Evolutionary conservation across 2,888 invertebrate genomes (phyloP).

Genomic region (Philhelius pedissequus): DNA sequence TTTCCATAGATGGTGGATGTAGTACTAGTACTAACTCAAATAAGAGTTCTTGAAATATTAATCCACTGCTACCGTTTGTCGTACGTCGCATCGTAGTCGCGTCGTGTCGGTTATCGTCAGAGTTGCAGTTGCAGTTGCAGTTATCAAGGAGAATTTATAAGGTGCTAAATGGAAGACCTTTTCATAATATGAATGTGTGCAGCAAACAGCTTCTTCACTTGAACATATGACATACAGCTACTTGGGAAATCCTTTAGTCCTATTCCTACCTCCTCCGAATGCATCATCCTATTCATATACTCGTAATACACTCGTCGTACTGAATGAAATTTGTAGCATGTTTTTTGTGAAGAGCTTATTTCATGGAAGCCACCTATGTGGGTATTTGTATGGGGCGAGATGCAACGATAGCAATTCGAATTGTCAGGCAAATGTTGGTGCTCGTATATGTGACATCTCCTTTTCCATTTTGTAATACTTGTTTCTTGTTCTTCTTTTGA

Average conservation of each 20-base stretch:
- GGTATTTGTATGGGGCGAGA: background rate
- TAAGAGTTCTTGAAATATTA: constrained; percentile 20
- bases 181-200: constrained; percentile 16
- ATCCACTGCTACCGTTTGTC: constrained; percentile 1
- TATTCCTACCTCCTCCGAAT: constrained; percentile 8
- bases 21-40: background rate
- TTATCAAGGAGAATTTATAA: constrained; percentile 59
- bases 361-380: background rate
- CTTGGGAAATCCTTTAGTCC: constrained; percentile 38
- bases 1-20: background rate
- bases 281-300: background rate
- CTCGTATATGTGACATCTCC: constrained; percentile 10
- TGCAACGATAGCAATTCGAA: constrained; percentile 42
- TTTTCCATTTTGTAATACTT: background rate
- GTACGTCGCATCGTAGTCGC: background rate
- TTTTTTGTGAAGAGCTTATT: background rate
- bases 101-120: background rate
- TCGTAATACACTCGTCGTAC: background rate
- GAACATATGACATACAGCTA: constrained; percentile 34
- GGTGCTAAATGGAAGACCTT: constrained; percentile 58
- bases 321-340: background rate
- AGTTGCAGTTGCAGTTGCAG: background rate
- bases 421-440: constrained; percentile 52
- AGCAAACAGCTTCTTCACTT: background rate
- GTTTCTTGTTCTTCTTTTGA: background rate